These are phyloP conservation scores for Stegastes partitus DNA, from an alignment of 2,113 vertebrate species.

Conservation along the genomic window DNA sequence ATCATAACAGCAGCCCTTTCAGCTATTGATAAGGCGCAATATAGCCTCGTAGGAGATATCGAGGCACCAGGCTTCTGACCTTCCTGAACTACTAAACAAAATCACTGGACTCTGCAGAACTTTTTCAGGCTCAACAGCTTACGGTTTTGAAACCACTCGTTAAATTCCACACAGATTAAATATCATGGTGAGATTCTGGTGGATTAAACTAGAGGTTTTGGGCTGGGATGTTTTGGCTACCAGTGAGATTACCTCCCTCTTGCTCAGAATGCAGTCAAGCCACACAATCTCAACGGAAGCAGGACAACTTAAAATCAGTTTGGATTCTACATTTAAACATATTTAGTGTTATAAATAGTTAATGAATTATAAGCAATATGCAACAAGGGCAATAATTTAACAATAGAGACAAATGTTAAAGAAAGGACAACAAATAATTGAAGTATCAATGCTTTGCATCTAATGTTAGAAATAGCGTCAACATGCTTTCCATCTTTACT, in stretches of 20 bases:
- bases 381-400: not conserved
- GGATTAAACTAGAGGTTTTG: conserved; percentile 70
- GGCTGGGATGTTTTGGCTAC: conserved; percentile 81
- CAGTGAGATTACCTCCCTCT: conserved; percentile 71
- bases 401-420: not conserved
- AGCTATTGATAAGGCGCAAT: conserved; percentile 76
- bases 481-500: conserved; percentile 27
- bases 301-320: not conserved
- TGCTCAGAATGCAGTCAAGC: conserved; percentile 3
- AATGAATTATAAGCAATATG: not conserved
- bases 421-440: not conserved
- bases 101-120: conserved; percentile 28
- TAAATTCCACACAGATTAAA: conserved; percentile 77
- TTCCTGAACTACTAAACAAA: conserved; percentile 65
- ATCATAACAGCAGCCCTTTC: conserved; percentile 66
- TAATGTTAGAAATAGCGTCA: conserved; percentile 55
- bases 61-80: conserved; percentile 78
- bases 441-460: conserved; percentile 18
- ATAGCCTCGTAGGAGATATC: conserved; percentile 64
- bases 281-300: conserved; percentile 8
- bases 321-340: not conserved
- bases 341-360: not conserved
- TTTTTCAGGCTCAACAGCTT: conserved; percentile 34
- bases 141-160: conserved; percentile 50
- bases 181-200: conserved; percentile 64